Percentiles rank a stretch among this genome's conserved stretches.
These are phyloP conservation scores for Corythoichthys intestinalis DNA, from an alignment of 2,113 vertebrate species.

Conservation along the genomic window DNA sequence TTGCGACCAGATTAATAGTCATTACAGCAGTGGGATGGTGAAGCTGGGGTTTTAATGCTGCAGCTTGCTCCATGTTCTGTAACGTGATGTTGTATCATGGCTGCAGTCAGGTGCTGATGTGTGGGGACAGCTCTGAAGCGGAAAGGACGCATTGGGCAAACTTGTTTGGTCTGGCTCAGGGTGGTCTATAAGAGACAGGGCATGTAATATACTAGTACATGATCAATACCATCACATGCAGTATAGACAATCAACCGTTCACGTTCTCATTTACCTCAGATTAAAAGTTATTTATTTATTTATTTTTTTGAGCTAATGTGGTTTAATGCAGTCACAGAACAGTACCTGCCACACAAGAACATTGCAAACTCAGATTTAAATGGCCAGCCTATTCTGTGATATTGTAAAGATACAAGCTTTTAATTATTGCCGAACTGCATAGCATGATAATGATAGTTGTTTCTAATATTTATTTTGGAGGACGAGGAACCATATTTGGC, in stretches of 20 bases:
- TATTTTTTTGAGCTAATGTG: no score
- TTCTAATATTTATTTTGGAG: not conserved
- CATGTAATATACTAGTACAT: conserved; percentile 3
- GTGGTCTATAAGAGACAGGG: conserved; percentile 7
- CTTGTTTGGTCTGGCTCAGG: conserved; percentile 17
- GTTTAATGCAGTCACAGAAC: no score
- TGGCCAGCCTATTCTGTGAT: not conserved
- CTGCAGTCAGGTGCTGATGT: not conserved
- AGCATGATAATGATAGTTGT: not conserved
- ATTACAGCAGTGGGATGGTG: not conserved
- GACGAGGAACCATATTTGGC: conserved; percentile 1
- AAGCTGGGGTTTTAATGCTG: conserved; percentile 8
- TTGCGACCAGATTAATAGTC: conserved; percentile 1
- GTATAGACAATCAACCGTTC: no score
- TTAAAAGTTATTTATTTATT: no score
- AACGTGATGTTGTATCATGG: conserved; percentile 6
- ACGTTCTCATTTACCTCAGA: no score
- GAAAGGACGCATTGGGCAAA: conserved; percentile 18
- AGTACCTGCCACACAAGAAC: not conserved
- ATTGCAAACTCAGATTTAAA: not conserved
- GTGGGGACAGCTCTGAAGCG: not conserved
- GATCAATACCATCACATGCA: conserved; percentile 12
- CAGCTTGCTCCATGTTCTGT: conserved; percentile 13
- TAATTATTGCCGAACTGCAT: not conserved
- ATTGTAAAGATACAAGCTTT: not conserved